phyloP scores from a whole-genome alignment of 2,113 vertebrate species.

The human region DNA sequence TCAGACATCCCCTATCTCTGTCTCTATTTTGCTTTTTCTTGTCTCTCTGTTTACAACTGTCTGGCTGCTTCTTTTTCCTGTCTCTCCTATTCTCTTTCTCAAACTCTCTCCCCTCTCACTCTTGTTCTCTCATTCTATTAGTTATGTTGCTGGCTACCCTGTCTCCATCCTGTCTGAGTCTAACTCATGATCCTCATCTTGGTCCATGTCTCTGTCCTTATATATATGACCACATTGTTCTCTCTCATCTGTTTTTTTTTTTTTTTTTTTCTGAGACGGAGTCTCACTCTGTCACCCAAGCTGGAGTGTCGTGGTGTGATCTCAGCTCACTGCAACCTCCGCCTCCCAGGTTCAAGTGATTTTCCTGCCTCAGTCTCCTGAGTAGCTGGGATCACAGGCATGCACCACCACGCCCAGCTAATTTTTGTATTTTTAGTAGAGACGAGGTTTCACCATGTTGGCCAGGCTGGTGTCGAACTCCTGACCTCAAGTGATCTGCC shows the following conservation, averaged over 20 bases:
- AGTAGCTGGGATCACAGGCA: too few species aligned
- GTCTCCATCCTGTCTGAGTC: neutral
- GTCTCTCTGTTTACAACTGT: neutral
- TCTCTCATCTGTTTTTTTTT: neutral
- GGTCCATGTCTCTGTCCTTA: conserved; percentile 16
- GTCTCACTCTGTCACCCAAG: too few species aligned
- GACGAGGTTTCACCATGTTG: too few species aligned
- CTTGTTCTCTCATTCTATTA: neutral
- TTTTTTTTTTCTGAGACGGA: too few species aligned
- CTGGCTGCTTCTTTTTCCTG: neutral
- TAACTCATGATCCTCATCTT: conserved; percentile 4
- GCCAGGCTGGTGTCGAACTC: too few species aligned
- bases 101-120: neutral
- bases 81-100: neutral
- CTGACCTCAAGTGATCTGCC: too few species aligned
- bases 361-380: too few species aligned
- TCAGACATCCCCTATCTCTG: neutral
- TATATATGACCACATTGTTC: neutral
- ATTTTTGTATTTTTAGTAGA: too few species aligned
- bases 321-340: too few species aligned
- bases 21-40: neutral
- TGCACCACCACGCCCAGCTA: too few species aligned
- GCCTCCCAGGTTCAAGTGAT: too few species aligned
- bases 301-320: too few species aligned
- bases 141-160: neutral